Base-by-base conservation (phyloP, 2,797 vertebrate genomes). In the Pantherophis vulpinus region DNA sequence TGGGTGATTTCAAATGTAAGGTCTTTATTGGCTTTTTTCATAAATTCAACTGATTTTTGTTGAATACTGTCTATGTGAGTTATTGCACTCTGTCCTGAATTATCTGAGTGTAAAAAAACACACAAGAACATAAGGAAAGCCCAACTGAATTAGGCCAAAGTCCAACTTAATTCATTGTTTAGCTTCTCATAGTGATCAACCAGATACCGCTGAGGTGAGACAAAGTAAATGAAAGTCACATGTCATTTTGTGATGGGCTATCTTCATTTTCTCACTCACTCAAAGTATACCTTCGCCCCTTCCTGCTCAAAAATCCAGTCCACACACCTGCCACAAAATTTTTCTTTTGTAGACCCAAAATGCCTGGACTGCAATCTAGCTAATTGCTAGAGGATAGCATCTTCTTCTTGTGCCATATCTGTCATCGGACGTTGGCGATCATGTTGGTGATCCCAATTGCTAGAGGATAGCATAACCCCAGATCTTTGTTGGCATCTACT, bases 31-130 rank as follows among this genome's bases (percentile, higher is more conserved):
- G 92, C 93, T 0, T 95, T 97, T 89, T 97, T 95, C 2, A 91
- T 95, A 47, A 96, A 94, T 27, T 94, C 97, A 2, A 63, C 90
- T 20, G 96, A 94, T 87, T 70, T 96, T 29, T 96, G 97, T 86
- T 94, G 96, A 60, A 94, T 92, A 51, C 97, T 95, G 1, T 91
- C 97, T 0, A 95, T 63, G n/a, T 98, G 98, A 54, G 96, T 98
- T 94, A 98, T 98, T 0, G 96, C 95, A 97, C 99, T 99, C 86
- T 97, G 98, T 93, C 97, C 98, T 10, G 98, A 96, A 92, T 98
- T 98, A 90, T 99, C 99, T 99, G 89, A n/a, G 95, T 90, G 89
- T 89, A 93, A 94, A 96, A 94, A 89, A 79, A 93, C 18, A 7
- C 10, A 89, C 5, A 89, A 25, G n/a, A 37, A 92, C 55, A 37